phyloP scores from a whole-genome alignment of 2,113 vertebrate species.

The Cynopterus brachyotis region DNA sequence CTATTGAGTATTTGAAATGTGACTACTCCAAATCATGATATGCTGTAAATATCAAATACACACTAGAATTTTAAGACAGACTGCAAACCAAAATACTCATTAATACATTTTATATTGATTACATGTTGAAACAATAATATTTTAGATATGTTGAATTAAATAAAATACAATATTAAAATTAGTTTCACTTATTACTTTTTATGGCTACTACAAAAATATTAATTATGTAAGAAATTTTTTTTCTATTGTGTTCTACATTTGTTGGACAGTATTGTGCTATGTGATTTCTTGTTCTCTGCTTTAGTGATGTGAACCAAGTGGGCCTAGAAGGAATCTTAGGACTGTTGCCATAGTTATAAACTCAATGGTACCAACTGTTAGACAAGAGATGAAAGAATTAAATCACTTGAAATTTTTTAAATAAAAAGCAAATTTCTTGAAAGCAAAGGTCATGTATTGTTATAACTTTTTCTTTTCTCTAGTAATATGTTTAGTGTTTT shows the following conservation, averaged over 20 bases:
- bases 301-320: not conserved
- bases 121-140: not conserved
- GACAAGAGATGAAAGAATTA: not conserved
- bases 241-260: not conserved
- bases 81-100: not conserved
- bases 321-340: not conserved
- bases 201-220: not conserved
- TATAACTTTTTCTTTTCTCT: constrained; percentile 15
- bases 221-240: not conserved
- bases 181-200: not conserved
- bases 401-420: constrained; percentile 30
- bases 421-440: constrained; percentile 16
- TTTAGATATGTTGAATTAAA: not conserved
- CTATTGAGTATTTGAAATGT: not conserved
- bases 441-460: constrained; percentile 3
- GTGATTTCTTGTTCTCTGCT: not conserved
- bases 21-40: not conserved
- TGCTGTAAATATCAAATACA: not conserved
- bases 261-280: not conserved
- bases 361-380: not conserved
- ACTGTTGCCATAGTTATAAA: not conserved
- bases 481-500: not conserved
- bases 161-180: not conserved
- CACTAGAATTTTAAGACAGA: not conserved
- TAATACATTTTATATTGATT: not conserved